These are phyloP conservation scores for Vespertilio murinus DNA, from an alignment of 2,797 vertebrate genomes.

Conservation along the genomic window DNA sequence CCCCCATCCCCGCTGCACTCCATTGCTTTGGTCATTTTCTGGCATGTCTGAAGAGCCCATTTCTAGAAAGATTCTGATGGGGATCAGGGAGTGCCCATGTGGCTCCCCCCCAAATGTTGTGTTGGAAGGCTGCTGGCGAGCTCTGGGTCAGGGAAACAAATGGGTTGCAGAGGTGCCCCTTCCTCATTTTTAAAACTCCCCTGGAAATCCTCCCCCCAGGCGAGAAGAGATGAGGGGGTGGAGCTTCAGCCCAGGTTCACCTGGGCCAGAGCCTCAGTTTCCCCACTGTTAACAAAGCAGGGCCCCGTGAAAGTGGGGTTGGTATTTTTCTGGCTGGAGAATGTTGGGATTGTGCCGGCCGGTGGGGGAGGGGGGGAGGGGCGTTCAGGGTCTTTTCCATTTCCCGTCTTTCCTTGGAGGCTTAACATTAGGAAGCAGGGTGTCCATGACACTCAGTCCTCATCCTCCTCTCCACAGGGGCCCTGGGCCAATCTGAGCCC, in stretches of 20 bases:
- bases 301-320: not conserved
- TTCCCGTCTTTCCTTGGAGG: not conserved
- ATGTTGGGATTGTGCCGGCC: not conserved
- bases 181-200: not conserved
- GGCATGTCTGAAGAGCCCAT: not conserved
- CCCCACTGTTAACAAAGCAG: not conserved
- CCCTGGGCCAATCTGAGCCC: not conserved
- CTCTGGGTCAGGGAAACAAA: not conserved
- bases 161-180: not conserved
- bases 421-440: not conserved
- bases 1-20: not conserved
- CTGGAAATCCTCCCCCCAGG: not conserved
- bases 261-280: not conserved
- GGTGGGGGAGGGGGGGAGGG: too few species aligned
- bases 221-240: not conserved
- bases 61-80: slow-evolving; percentile 28
- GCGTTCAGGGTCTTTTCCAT: not conserved
- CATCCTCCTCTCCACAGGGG: not conserved
- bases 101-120: not conserved
- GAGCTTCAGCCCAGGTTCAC: not conserved
- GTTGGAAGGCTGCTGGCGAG: not conserved
- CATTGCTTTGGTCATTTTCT: too few species aligned
- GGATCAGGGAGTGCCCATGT: not conserved
- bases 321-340: not conserved
- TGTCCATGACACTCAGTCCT: not conserved